Evolutionary conservation across 2,113 vertebrate genomes (phyloP).

Genomic region (Epinephelus cyanopodus): DNA sequence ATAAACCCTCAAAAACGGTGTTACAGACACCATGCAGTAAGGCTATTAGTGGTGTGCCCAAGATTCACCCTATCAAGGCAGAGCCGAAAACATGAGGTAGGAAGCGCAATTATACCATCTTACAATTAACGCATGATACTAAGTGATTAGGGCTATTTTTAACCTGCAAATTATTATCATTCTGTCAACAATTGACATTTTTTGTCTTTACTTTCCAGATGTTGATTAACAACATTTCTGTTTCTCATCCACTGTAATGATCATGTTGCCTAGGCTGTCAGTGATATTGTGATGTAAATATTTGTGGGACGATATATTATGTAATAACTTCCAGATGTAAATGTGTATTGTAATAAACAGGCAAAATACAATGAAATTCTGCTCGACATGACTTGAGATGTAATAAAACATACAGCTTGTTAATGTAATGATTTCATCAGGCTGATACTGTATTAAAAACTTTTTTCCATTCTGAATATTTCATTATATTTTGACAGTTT

Average conservation of each 20-base stretch:
- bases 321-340: background rate
- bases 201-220: background rate
- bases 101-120: conserved; percentile 50
- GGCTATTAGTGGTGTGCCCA: conserved; percentile 69
- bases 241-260: background rate
- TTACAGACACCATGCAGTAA: conserved; percentile 61
- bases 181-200: conserved; percentile 1
- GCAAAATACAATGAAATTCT: background rate
- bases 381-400: background rate
- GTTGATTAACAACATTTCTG: background rate
- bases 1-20: conserved; percentile 78
- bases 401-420: background rate
- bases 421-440: background rate
- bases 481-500: conserved; percentile 12
- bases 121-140: conserved; percentile 50
- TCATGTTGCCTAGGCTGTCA: background rate
- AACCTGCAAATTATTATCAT: conserved; percentile 29
- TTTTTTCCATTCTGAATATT: background rate
- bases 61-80: conserved; percentile 52
- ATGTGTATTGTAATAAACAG: background rate
- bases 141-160: conserved; percentile 31
- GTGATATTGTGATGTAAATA: background rate
- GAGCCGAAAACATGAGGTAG: conserved; percentile 40
- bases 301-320: background rate
- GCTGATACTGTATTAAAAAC: background rate